Base-by-base conservation (phyloP, 2,888 invertebrate genomes). In the Troides aeacus region DNA sequence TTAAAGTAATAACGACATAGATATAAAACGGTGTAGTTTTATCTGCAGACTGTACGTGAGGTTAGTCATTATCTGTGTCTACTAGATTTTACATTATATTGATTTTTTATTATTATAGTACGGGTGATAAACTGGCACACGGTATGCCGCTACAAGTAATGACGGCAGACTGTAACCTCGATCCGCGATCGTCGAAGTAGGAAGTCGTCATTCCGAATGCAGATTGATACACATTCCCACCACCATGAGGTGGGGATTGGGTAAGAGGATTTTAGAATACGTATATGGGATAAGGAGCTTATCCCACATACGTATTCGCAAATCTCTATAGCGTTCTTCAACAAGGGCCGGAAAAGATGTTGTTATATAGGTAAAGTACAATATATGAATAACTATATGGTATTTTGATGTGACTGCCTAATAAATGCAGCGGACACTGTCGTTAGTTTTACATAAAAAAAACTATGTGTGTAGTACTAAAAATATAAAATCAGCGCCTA, bases 11-110 rank as follows among this genome's bases (percentile, higher is more conserved):
- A 39, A 10, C 39, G 39, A 10, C 39, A 7, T 39, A 10, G 39
- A 39, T 39, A 39, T 39, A 39, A 15, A 46, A 12, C n/a, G 18
- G 1, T 18, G n/a, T 8, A 58, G 4, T 3, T 58, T 12, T 50
- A 46, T 56, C 39, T 59, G 65, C 42, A 21, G 8, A 65, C 62
- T 4, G 53, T 56, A 62, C 30, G 12, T 23, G 21, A 46, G 21
- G 23, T 57, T 12, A 61, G 70, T 67, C 64, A 60, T 66, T 67
- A 63, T 64, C 66, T 70, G 42, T 46, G 53, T 53, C 39, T 30
- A 60, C 68, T 58, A 57, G 64, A 57, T 62, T 53, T 62, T 24
- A 60, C 39, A 58, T 69, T 23, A 64, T 56, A 61, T 58, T 64
- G 64, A 64, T 68, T 65, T 65, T 67, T 59, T 36, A 30, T 56